Percentiles rank a stretch among this genome's conserved stretches.
These are phyloP conservation scores for Pseudoatta argentina DNA, from an alignment of 1,140 invertebrate species.

Conservation along the genomic window DNA sequence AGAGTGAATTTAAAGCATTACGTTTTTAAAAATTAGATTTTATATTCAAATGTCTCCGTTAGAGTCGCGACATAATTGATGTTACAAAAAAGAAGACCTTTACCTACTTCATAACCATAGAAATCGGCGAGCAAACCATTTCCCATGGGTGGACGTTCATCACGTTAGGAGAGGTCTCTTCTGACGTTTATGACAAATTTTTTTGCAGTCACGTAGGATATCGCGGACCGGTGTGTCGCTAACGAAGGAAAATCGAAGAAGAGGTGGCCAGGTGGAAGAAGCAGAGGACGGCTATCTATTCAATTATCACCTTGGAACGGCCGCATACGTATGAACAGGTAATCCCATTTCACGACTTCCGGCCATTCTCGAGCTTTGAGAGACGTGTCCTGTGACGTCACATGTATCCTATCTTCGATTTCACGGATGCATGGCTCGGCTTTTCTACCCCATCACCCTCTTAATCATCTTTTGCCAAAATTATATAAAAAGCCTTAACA, in stretches of 20 bases:
- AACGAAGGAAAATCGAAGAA: slow-evolving; percentile 76
- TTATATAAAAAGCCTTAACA: slow-evolving; percentile 80
- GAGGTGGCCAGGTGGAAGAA: slow-evolving; percentile 66
- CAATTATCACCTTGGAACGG: slow-evolving; percentile 85
- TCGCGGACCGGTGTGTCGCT: slow-evolving; percentile 23
- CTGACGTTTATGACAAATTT: slow-evolving; percentile 6
- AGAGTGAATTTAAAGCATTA: background rate
- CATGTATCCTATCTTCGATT: slow-evolving; percentile 58
- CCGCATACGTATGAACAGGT: slow-evolving; percentile 79
- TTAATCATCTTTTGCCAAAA: slow-evolving; percentile 76
- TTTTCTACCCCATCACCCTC: slow-evolving; percentile 44
- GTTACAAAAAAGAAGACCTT: background rate
- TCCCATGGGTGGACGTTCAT: slow-evolving; percentile 25
- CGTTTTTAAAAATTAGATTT: slow-evolving; percentile 31
- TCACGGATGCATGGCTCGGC: slow-evolving; percentile 77
- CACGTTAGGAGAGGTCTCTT: slow-evolving; percentile 25
- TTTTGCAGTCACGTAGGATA: slow-evolving; percentile 12
- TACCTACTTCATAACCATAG: slow-evolving; percentile 27
- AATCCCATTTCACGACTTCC: slow-evolving; percentile 87
- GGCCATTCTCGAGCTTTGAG: slow-evolving; percentile 85
- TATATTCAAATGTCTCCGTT: slow-evolving; percentile 35
- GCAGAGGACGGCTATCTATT: slow-evolving; percentile 82
- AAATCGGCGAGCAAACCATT: slow-evolving; percentile 20
- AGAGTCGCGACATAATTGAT: slow-evolving; percentile 1
- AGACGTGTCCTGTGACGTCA: slow-evolving; percentile 86